Percentiles rank a stretch among this genome's conserved stretches.
Evolutionary conservation across 1,140 invertebrate species (phyloP).

Genomic region (Sycophaga agraensis): DNA sequence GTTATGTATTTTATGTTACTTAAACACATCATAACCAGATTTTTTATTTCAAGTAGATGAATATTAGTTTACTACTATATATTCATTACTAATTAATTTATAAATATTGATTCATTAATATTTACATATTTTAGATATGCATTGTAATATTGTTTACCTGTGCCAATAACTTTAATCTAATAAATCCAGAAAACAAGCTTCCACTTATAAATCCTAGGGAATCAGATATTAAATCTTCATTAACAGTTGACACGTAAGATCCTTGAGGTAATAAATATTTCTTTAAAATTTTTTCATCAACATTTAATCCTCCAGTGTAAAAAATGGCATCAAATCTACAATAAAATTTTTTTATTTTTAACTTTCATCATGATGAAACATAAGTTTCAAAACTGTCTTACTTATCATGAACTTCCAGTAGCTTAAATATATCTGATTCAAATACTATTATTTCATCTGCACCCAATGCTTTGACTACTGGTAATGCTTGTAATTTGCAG

Average conservation of each 20-base stretch:
- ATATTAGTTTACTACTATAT: background rate
- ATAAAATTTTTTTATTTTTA: conserved; percentile 28
- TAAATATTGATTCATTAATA: background rate
- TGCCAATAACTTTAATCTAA: conserved; percentile 53
- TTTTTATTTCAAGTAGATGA: background rate
- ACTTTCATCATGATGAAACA: background rate
- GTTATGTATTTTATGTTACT: background rate
- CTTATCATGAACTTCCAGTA: conserved; percentile 50
- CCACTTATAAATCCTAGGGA: conserved; percentile 60
- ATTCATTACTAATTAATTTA: background rate
- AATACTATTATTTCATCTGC: conserved; percentile 58
- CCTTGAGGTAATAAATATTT: conserved; percentile 54
- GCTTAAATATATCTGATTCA: conserved; percentile 49
- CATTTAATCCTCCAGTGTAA: conserved; percentile 55
- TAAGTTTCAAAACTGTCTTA: conserved; percentile 35
- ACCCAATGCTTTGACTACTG: conserved; percentile 61
- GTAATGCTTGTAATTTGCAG: conserved; percentile 58
- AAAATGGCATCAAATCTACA: conserved; percentile 63
- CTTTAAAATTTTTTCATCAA: conserved; percentile 53
- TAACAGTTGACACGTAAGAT: conserved; percentile 56
- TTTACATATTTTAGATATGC: background rate
- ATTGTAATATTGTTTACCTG: conserved; percentile 40
- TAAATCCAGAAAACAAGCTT: conserved; percentile 54
- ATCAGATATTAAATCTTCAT: conserved; percentile 60
- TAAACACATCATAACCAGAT: background rate